A percentile compares a stretch with the other conserved stretches of the same genome.
These are phyloP conservation scores for Protomyctophum bolini DNA, from an alignment of 2,113 vertebrate genomes.

Conservation along the genomic window DNA sequence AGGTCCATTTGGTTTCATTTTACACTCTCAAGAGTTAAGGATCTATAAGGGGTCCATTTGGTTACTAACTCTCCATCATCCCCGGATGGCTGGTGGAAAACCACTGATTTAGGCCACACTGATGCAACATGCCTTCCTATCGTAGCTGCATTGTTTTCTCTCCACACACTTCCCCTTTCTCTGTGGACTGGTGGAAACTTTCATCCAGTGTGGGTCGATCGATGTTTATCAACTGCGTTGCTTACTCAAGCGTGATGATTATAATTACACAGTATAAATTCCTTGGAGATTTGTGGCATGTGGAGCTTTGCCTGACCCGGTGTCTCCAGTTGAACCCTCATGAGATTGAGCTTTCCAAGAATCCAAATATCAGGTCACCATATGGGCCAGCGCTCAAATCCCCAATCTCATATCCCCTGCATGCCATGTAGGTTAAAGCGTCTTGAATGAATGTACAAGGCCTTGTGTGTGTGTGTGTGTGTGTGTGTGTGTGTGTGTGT, in stretches of 20 bases:
- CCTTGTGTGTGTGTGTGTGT: slow-evolving; percentile 12
- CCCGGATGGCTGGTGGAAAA: too few relatives aligned
- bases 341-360: slow-evolving; percentile 33
- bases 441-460: slow-evolving; percentile 25
- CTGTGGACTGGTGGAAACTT: slow-evolving; percentile 19
- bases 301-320: slow-evolving; percentile 3
- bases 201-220: slow-evolving; percentile 16
- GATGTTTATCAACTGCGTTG: slow-evolving; percentile 64
- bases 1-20: too few relatives aligned
- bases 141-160: neutral
- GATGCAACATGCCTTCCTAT: slow-evolving; percentile 24
- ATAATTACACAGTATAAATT: slow-evolving; percentile 48
- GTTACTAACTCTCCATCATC: too few relatives aligned
- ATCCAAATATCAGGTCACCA: slow-evolving; percentile 45
- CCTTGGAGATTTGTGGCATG: slow-evolving; percentile 28
- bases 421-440: slow-evolving; percentile 30
- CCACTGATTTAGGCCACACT: neutral
- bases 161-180: slow-evolving; percentile 5
- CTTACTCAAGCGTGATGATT: slow-evolving; percentile 34
- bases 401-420: slow-evolving; percentile 27
- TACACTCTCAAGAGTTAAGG: too few relatives aligned
- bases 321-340: slow-evolving; percentile 32
- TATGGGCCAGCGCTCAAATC: slow-evolving; percentile 44
- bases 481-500: slow-evolving; percentile 6
- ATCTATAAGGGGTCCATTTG: too few relatives aligned